A percentile compares a stretch with the other conserved stretches of the same genome.
These are phyloP conservation scores for Falco biarmicus DNA, from an alignment of 2,797 vertebrate species.

Conservation along the genomic window DNA sequence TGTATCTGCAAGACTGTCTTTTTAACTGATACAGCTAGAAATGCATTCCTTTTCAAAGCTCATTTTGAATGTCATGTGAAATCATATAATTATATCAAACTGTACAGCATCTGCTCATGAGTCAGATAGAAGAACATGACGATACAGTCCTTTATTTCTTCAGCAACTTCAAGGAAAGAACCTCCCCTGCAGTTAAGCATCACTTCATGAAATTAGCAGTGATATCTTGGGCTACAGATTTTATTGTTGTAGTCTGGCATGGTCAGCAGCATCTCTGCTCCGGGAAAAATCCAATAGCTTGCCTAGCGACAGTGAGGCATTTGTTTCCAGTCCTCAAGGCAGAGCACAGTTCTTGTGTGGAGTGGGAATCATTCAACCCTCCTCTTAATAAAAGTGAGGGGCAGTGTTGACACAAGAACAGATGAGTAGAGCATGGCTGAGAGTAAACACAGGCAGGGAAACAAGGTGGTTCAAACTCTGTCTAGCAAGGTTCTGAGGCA, in stretches of 20 bases:
- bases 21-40: neutral
- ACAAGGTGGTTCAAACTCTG: neutral
- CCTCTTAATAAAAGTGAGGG: neutral
- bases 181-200: slow-evolving; percentile 56
- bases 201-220: slow-evolving; percentile 35
- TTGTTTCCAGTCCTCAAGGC: neutral
- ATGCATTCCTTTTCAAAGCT: neutral
- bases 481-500: neutral
- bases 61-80: slow-evolving; percentile 52
- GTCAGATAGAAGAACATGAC: slow-evolving; percentile 53
- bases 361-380: neutral
- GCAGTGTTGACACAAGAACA: neutral
- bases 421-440: neutral
- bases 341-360: neutral
- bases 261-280: neutral
- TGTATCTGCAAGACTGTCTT: neutral
- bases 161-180: slow-evolving; percentile 32
- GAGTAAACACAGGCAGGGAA: neutral
- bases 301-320: neutral
- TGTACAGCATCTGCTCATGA: slow-evolving; percentile 52
- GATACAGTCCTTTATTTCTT: slow-evolving; percentile 34
- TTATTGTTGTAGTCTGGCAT: slow-evolving; percentile 29
- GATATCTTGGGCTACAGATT: slow-evolving; percentile 1
- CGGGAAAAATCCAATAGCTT: neutral
- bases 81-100: slow-evolving; percentile 28